Conservation (phyloP, 2,797 vertebrate genomes). For the Lepidocolaptes lacrymiger region DNA sequence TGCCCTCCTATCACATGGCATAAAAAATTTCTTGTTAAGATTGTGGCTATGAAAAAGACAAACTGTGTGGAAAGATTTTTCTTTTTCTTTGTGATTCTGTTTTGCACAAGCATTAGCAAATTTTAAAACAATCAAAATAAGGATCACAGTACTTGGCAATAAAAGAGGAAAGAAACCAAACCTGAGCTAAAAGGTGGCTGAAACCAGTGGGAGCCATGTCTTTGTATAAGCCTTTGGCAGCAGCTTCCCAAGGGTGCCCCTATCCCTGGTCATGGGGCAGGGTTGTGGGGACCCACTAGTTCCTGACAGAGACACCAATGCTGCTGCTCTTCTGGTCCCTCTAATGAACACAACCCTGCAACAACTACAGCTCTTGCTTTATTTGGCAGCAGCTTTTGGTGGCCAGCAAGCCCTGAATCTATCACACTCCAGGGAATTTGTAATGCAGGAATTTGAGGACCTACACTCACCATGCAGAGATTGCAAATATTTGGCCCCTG, state of each 20-base stretch:
- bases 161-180: neutral
- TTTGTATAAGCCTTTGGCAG: neutral
- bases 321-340: neutral
- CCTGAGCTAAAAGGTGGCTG: neutral
- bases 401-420: neutral
- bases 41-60: neutral
- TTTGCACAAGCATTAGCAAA: neutral
- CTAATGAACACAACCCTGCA: neutral
- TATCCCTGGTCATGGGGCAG: neutral
- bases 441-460: neutral
- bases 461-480: neutral
- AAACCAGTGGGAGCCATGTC: neutral
- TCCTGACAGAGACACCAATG: neutral
- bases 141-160: neutral
- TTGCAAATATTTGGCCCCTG: neutral
- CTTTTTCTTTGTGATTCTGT: neutral
- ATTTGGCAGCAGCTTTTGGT: neutral
- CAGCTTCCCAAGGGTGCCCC: neutral
- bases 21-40: neutral
- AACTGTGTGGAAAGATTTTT: neutral
- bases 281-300: neutral
- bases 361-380: neutral
- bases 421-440: fast-evolving
- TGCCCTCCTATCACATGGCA: neutral
- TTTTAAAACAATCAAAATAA: neutral